These are phyloP conservation scores for Suncus etruscus DNA, from an alignment of 2,113 vertebrate genomes.

Conservation along the genomic window DNA sequence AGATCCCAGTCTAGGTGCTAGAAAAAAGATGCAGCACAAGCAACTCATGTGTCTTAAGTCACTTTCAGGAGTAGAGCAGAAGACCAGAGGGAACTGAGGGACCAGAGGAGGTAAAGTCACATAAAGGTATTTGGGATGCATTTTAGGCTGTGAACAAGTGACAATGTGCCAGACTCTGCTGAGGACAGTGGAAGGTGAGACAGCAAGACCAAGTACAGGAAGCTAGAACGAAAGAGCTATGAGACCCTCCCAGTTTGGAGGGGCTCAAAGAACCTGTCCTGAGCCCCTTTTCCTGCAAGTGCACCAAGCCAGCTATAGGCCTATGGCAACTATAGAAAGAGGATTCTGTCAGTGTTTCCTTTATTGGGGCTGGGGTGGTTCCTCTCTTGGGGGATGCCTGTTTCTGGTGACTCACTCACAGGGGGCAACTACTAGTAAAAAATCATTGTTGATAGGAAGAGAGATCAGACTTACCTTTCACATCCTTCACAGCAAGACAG, in stretches of 20 bases:
- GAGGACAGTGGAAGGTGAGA: neutral
- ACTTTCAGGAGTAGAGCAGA: rapidly evolving
- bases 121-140: neutral
- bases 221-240: neutral
- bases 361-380: neutral
- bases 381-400: neutral
- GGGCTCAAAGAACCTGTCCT: neutral
- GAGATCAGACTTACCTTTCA: constrained; percentile 64
- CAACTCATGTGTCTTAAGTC: neutral
- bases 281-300: neutral
- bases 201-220: neutral
- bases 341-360: neutral
- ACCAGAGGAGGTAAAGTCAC: neutral
- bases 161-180: neutral
- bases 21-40: neutral
- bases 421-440: constrained; percentile 61
- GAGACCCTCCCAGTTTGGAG: neutral
- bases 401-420: constrained; percentile 68
- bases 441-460: constrained; percentile 76
- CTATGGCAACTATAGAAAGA: neutral
- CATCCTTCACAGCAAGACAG: constrained; percentile 20
- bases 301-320: neutral
- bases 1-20: neutral
- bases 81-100: neutral
- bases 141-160: neutral